phyloP scores from a whole-genome alignment of 92 coral and sea anemone genomes.

The Parazoanthus atlanticus region DNA sequence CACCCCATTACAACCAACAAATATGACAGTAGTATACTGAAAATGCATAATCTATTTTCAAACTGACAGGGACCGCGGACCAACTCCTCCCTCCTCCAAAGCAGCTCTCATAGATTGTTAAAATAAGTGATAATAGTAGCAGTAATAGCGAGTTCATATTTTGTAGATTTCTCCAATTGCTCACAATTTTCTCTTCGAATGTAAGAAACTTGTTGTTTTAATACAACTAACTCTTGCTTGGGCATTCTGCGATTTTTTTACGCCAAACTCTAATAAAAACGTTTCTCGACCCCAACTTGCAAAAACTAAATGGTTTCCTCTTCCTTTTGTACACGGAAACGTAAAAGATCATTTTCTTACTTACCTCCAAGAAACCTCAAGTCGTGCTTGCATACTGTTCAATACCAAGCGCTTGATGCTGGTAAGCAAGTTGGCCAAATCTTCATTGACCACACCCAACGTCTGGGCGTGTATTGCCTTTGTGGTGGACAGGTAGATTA shows the following conservation, averaged over 20 bases:
- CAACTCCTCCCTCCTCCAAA: no score
- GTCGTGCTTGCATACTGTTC: background rate
- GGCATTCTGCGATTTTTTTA: no score
- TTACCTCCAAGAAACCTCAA: constrained; percentile 34
- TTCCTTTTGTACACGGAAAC: background rate
- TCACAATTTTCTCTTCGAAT: no score
- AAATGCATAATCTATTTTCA: background rate
- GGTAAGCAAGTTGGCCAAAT: constrained; percentile 1
- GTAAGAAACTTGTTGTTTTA: no score
- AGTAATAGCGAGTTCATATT: no score
- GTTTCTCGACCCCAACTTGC: no score
- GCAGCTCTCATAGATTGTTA: no score
- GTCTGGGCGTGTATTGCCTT: constrained; percentile 6
- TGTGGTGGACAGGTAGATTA: constrained; percentile 25
- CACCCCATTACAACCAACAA: background rate
- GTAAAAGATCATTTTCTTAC: background rate
- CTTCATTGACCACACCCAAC: background rate
- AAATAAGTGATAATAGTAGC: no score
- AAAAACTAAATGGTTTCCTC: no score
- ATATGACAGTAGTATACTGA: background rate
- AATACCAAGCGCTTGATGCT: constrained; percentile 31
- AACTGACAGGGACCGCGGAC: background rate
- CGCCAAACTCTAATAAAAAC: no score
- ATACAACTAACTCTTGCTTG: no score
- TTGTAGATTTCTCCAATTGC: no score